These are phyloP conservation scores for Sparus aurata DNA, from an alignment of 2,797 vertebrate genomes.

Conservation along the genomic window DNA sequence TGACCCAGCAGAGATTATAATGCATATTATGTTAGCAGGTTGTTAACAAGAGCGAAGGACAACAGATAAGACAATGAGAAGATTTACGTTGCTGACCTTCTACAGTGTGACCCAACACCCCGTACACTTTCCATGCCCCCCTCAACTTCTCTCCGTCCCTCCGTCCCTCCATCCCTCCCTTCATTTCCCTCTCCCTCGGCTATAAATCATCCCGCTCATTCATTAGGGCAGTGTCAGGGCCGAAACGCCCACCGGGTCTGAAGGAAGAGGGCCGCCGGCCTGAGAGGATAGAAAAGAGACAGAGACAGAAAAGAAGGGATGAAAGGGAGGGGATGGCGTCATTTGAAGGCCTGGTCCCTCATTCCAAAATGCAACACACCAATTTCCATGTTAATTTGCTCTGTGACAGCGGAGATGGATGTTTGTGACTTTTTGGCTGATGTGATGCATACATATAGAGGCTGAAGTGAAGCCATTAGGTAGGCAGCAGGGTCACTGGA, in stretches of 20 bases:
- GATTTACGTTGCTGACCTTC: conserved; percentile 78
- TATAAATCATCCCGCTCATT: conserved; percentile 86
- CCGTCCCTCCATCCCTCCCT: conserved; percentile 40
- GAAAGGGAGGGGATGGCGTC: conserved; percentile 46
- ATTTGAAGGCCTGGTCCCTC: conserved; percentile 53
- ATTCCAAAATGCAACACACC: conserved; percentile 77
- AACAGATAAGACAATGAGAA: conserved; percentile 45
- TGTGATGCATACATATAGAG: conserved; percentile 70
- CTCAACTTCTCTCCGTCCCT: conserved; percentile 23
- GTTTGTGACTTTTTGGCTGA: conserved; percentile 75
- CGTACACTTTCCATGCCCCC: conserved; percentile 44
- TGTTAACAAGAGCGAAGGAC: conserved; percentile 36
- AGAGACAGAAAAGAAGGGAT: conserved; percentile 41
- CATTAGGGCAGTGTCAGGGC: conserved; percentile 81
- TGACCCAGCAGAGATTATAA: background rate
- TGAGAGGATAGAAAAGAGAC: conserved; percentile 44
- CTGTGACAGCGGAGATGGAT: conserved; percentile 80
- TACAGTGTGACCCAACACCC: conserved; percentile 45
- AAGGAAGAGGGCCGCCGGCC: conserved; percentile 47
- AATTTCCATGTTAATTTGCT: conserved; percentile 88
- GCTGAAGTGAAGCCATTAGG: conserved; percentile 64
- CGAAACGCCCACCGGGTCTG: conserved; percentile 72
- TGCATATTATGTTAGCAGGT: conserved; percentile 7
- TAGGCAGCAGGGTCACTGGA: conserved; percentile 34
- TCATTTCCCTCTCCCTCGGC: conserved; percentile 49